Base-by-base conservation (phyloP, 2,113 vertebrate genomes). In the Periophthalmus modestus region DNA sequence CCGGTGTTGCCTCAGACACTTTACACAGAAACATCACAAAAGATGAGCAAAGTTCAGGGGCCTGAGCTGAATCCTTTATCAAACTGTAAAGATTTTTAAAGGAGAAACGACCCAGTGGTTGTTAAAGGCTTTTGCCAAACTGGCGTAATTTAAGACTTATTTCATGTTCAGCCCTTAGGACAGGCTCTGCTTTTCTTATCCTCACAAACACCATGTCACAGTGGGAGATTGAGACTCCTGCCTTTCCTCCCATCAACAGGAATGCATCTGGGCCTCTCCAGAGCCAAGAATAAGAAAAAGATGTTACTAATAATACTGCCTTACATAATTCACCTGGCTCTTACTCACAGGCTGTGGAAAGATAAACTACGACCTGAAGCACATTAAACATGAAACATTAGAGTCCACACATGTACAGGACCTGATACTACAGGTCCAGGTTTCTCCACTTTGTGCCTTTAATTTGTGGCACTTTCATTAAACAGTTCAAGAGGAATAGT, bases 1-100 rank as follows among this genome's bases (percentile, higher is more conserved):
- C 43, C 79, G 62, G 24, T 34, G 86, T 88, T 88, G 48, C 72
- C 69, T 7, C 7, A 80, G 87, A 78, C 77, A 89, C 33, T 36
- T 66, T 33, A 43, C 52, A 13, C 5, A 70, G 69, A 85, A 73
- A 76, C 72, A 71, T 43, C 71, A 82, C 80, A 65, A 55, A 67
- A 2, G 48, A 46, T 21, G 14, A 28, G 23, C 24, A 11, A 69
- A 48, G 50, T 34, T 65, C 14, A 72, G 33, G 15, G 59, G 5
- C 48, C 50, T n/a, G 5, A 6, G 54, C 48, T 70, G 33, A 1
- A 72, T 13, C 7, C 47, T 70, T n/a, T n/a, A 24, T 21, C 12
- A 18, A 66, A 69, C 14, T 39, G 2, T 14, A 18, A 67, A 72
- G 18, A 36, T 24, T n/a, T 2, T 47, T 55, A 0, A 0, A 19